These are phyloP conservation scores for Drosophila grimshawi DNA, from an alignment of 1,140 invertebrate species.

Conservation along the genomic window DNA sequence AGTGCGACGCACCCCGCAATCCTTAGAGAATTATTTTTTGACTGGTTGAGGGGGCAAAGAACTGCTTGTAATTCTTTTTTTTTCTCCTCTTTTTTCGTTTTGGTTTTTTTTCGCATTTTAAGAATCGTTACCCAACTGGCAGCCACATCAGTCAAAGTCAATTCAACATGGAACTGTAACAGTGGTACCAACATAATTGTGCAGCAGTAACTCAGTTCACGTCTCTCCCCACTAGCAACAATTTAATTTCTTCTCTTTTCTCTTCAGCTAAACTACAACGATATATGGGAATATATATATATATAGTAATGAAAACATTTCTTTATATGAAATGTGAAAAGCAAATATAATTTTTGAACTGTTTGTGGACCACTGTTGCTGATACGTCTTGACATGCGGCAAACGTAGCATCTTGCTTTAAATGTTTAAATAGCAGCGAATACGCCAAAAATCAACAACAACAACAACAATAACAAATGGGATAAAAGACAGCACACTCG, in stretches of 20 bases:
- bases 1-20: slow-evolving; percentile 7
- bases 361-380: slow-evolving; percentile 23
- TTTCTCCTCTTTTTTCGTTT: background rate
- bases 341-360: background rate
- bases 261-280: too few species aligned
- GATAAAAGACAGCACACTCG: slow-evolving; percentile 35
- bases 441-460: slow-evolving; percentile 62
- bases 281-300: too few species aligned
- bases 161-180: background rate
- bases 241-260: too few species aligned
- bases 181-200: background rate
- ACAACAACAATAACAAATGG: slow-evolving; percentile 39
- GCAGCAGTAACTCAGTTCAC: too few species aligned
- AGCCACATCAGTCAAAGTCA: slow-evolving; percentile 32
- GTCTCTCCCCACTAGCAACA: too few species aligned
- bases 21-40: slow-evolving; percentile 60
- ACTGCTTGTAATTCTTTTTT: background rate
- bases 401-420: slow-evolving; percentile 75
- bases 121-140: slow-evolving; percentile 14
- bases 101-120: slow-evolving; percentile 3
- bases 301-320: too few species aligned
- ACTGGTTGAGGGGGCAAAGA: slow-evolving; percentile 3
- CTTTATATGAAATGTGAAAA: too few species aligned
- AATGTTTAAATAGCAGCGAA: slow-evolving; percentile 75
- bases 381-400: slow-evolving; percentile 47